Evolutionary conservation across 2,797 vertebrate species (phyloP).

Genomic region (Lutra lutra): DNA sequence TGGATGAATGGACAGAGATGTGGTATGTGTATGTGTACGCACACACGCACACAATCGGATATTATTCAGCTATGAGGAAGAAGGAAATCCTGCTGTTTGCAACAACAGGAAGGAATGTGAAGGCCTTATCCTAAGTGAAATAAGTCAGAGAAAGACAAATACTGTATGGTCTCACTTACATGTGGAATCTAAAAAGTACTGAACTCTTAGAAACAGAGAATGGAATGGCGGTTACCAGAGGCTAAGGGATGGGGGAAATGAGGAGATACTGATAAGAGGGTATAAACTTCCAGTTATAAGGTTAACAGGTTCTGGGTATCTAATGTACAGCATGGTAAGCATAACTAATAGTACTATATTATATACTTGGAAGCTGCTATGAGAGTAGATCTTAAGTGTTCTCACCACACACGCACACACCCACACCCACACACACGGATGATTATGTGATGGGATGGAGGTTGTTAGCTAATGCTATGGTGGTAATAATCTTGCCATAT

Average conservation of each 20-base stretch:
- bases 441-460: background rate
- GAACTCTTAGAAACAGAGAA: background rate
- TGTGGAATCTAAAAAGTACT: background rate
- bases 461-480: background rate
- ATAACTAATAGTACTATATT: background rate
- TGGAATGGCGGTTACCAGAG: background rate
- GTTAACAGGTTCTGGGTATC: background rate
- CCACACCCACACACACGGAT: background rate
- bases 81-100: background rate
- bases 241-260: background rate
- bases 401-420: background rate
- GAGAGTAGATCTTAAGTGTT: background rate
- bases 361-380: background rate
- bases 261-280: background rate
- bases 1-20: background rate
- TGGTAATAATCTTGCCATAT: background rate
- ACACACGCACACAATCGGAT: background rate
- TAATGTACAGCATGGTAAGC: background rate
- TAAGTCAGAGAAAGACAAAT: background rate
- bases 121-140: background rate
- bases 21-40: background rate
- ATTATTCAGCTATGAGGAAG: background rate
- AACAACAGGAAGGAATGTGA: background rate
- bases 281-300: background rate
- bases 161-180: background rate